Evolutionary conservation across 2,113 vertebrate genomes (phyloP).

Genomic region (Daboia siamensis): DNA sequence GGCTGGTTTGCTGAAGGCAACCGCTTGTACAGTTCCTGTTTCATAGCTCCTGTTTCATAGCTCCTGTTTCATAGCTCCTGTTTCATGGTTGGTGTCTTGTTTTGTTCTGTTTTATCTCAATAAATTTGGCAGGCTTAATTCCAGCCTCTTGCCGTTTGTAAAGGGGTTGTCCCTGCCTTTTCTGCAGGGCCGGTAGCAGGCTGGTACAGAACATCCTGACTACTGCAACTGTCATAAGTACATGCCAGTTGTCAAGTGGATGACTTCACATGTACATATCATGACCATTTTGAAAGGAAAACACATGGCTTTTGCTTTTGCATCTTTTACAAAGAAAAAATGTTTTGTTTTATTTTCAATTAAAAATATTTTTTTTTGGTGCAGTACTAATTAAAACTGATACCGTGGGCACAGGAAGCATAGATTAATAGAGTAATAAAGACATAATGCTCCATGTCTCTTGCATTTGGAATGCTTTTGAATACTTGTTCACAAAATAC

Average conservation of each 20-base stretch:
- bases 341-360: neutral
- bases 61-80: too few species aligned
- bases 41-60: too few species aligned
- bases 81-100: too few species aligned
- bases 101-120: too few species aligned
- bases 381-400: neutral
- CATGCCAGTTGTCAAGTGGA: neutral
- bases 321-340: neutral
- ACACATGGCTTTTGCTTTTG: neutral
- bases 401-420: neutral
- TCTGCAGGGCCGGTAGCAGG: too few species aligned
- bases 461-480: neutral
- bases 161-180: too few species aligned
- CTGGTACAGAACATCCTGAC: too few species aligned
- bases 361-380: neutral
- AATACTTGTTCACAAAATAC: neutral
- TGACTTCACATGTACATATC: neutral
- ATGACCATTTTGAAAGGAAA: neutral
- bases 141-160: too few species aligned
- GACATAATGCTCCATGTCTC: neutral
- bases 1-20: too few species aligned
- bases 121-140: too few species aligned
- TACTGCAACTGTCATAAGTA: too few species aligned
- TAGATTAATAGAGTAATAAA: neutral
- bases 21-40: too few species aligned